Evolutionary conservation across 2,888 invertebrate species (phyloP).

Genomic region (Cephus pygmeus): DNA sequence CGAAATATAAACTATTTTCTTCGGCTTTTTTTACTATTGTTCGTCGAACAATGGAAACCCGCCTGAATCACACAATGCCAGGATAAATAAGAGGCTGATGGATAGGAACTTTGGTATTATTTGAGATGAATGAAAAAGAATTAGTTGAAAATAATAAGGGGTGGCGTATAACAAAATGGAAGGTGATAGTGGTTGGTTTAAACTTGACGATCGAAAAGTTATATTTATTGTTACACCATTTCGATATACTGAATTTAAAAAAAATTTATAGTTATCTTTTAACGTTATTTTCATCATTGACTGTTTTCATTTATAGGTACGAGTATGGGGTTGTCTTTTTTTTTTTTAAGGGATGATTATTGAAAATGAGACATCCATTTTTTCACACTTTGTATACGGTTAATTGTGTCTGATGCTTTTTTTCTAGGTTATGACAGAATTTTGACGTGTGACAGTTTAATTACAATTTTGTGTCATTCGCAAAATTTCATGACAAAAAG

Average conservation of each 20-base stretch:
- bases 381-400: not conserved
- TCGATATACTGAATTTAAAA: not conserved
- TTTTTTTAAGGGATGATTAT: too few relatives aligned
- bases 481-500: not conserved
- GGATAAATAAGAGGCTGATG: not conserved
- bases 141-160: not conserved
- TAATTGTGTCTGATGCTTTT: not conserved
- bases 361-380: too few relatives aligned
- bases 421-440: too few relatives aligned
- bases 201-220: not conserved
- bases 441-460: too few relatives aligned
- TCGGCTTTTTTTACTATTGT: not conserved
- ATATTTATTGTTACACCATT: not conserved
- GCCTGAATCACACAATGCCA: not conserved
- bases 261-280: not conserved
- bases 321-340: too few relatives aligned
- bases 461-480: not conserved
- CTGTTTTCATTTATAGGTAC: not conserved
- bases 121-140: not conserved
- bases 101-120: not conserved
- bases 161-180: not conserved
- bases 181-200: not conserved
- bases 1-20: not conserved
- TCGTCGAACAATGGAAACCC: not conserved
- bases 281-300: not conserved